Conservation (phyloP, 1,140 invertebrate species). For the Steinernema feltiae region DNA sequence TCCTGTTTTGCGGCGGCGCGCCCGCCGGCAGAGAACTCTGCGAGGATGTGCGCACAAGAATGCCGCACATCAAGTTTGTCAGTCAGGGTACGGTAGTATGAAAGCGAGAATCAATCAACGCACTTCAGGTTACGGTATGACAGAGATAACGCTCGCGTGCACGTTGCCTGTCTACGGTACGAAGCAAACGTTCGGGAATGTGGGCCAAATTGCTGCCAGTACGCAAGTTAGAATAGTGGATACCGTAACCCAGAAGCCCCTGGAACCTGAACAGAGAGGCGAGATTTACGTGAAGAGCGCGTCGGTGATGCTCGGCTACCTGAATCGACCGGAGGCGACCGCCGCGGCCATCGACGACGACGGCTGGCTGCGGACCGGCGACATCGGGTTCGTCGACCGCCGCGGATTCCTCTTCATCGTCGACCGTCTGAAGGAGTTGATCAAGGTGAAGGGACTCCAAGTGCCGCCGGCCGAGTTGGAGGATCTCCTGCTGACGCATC, state of each 20-base stretch:
- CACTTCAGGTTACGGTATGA: neutral
- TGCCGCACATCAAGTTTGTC: neutral
- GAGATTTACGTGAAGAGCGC: slow-evolving; percentile 36
- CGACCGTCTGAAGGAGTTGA: neutral
- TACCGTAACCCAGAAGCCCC: neutral
- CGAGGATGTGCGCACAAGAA: neutral
- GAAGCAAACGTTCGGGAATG: neutral
- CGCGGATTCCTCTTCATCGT: neutral
- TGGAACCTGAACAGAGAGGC: neutral
- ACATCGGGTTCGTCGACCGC: neutral
- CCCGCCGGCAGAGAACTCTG: neutral
- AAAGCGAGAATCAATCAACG: no score
- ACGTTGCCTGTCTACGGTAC: neutral
- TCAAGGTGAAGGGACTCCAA: slow-evolving; percentile 59
- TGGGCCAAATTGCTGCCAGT: neutral
- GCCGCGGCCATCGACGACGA: slow-evolving; percentile 65
- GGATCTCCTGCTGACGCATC: slow-evolving; percentile 69
- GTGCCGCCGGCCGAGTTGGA: slow-evolving; percentile 79
- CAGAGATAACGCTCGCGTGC: neutral
- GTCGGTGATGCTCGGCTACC: slow-evolving; percentile 47
- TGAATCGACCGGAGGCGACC: slow-evolving; percentile 41
- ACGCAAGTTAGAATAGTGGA: neutral
- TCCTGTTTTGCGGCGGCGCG: neutral
- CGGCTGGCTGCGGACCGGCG: slow-evolving; percentile 70
- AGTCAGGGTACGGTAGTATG: no score